Conservation (phyloP, 2,797 vertebrate species). For the Neosalanx taihuensis region DNA sequence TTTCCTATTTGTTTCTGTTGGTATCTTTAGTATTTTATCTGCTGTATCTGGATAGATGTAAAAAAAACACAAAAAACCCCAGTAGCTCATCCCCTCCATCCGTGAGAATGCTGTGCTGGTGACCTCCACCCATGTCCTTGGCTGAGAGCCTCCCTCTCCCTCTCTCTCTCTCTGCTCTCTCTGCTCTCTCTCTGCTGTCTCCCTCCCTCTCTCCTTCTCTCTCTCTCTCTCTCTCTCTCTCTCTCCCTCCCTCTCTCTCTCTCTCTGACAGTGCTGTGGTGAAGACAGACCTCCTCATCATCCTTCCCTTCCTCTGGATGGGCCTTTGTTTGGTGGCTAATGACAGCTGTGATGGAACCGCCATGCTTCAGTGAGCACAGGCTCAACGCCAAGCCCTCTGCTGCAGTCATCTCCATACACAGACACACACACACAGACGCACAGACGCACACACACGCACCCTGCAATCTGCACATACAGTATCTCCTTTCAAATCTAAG, state of each 20-base stretch:
- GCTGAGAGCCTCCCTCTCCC: background rate
- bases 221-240: background rate
- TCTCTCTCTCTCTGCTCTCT: background rate
- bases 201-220: background rate
- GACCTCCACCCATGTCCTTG: background rate
- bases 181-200: background rate
- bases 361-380: conserved; percentile 63
- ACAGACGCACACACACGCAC: background rate
- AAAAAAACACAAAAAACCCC: background rate
- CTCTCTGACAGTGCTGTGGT: conserved; percentile 52
- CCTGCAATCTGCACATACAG: background rate
- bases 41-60: too few relatives aligned
- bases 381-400: background rate
- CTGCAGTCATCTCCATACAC: conserved; percentile 2
- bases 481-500: conserved; percentile 2
- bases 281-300: conserved; percentile 31
- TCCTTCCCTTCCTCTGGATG: conserved; percentile 27
- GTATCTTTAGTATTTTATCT: background rate
- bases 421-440: background rate
- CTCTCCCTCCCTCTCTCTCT: conserved; percentile 8
- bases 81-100: background rate
- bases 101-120: background rate
- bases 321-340: conserved; percentile 63
- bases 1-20: background rate
- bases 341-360: conserved; percentile 74